These are phyloP conservation scores for Eupithecia centaureata DNA, from an alignment of 2,888 invertebrate species.

Conservation along the genomic window DNA sequence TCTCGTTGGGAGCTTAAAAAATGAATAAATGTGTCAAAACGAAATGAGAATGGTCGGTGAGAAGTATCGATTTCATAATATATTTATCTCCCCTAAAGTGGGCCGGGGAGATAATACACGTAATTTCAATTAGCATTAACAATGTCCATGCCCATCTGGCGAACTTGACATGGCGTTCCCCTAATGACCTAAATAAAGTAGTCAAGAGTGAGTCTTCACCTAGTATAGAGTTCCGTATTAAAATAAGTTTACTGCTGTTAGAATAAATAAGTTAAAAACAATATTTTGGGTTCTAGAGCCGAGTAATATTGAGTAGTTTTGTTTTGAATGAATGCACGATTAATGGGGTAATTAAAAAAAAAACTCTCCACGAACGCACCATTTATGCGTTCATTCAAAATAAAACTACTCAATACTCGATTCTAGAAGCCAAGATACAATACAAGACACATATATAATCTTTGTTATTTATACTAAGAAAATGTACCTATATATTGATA, in stretches of 20 bases:
- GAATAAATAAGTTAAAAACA: no score
- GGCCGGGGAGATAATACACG: slow-evolving; percentile 6
- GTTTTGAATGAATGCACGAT: no score
- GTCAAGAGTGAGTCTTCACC: slow-evolving; percentile 1
- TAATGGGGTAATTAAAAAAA: no score
- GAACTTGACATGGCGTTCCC: slow-evolving; percentile 24
- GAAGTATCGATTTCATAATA: background rate
- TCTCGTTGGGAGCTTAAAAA: background rate
- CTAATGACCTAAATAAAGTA: slow-evolving; percentile 37
- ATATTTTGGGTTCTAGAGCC: no score
- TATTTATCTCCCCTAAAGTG: background rate
- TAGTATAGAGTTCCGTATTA: background rate
- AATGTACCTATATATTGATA: no score
- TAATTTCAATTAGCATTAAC: slow-evolving; percentile 21
- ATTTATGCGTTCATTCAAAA: no score
- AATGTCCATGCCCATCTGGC: slow-evolving; percentile 26
- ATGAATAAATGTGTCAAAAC: background rate
- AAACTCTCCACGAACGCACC: no score
- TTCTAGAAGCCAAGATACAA: no score
- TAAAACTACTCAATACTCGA: no score
- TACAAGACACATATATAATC: no score
- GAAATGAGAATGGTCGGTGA: background rate
- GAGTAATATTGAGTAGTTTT: no score
- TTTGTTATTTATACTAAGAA: no score
- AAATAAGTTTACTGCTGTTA: background rate